Base-by-base conservation (phyloP, 2,113 vertebrate species). In the Pao palembangensis region DNA sequence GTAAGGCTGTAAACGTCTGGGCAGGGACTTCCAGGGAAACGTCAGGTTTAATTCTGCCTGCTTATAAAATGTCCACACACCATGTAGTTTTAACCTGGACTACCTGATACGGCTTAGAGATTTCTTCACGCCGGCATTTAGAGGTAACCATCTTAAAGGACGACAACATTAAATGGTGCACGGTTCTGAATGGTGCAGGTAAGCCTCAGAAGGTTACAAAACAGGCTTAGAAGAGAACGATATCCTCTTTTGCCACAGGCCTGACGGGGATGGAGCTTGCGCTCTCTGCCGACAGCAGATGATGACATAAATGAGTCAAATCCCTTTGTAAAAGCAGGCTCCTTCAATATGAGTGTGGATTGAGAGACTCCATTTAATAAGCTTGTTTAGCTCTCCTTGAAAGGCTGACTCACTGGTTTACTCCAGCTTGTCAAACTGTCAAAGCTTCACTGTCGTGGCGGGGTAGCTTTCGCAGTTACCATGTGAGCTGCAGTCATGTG, bases 401-500 rank as follows among this genome's bases (percentile, higher is more conserved):
- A 80, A 76, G 49, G 81, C 76, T 73, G 81, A 87, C 76, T 84
- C 83, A 73, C 73, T 77, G 54, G 46, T 73, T 79, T 87, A 69
- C 60, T 55, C 74, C 3, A 16, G 55, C 73, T 64, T 80, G 82
- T 85, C 82, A 78, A 71, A 66, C 75, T 72, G 75, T 86, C 79
- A 71, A 65, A 81, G 64, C 62, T 51, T 42, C 31, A 34, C 61
- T 50, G 57, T 21, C 42, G 47, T 20, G 25, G 51, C 49, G 17
- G 55, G 55, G 61, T 61, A 50, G 69, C 66, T 60, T 75, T 42
- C 54, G 66, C 55, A 43, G 78, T 79, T 69, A 67, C 80, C 68
- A 75, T 79, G 80, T 64, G 21, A 80, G 80, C 83, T 55, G 67
- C 20, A 61, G 69, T 55, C 57, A 17, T 67, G 50, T 63, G 59